A percentile compares a stretch with the other conserved stretches of the same genome.
These are phyloP conservation scores for Molorchus minor DNA, from an alignment of 2,888 invertebrate genomes.

Conservation along the genomic window DNA sequence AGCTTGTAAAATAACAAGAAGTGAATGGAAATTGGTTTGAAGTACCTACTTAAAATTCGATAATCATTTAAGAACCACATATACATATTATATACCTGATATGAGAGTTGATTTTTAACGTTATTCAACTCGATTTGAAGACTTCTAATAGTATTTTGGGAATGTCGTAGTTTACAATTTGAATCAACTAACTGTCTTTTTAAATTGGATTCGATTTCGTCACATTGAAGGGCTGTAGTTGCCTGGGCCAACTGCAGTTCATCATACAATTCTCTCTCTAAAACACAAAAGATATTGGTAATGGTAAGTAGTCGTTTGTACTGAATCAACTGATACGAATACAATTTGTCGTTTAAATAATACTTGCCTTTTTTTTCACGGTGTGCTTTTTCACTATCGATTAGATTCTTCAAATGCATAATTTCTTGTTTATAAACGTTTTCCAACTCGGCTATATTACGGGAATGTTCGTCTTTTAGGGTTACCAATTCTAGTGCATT, in stretches of 20 bases:
- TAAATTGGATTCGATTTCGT: conserved; percentile 40
- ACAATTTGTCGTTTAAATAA: neutral
- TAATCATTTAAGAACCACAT: too few species aligned
- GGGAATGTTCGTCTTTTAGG: conserved; percentile 25
- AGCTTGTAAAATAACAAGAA: too few species aligned
- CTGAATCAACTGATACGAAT: neutral
- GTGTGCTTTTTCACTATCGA: conserved; percentile 29
- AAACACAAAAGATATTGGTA: conserved; percentile 11
- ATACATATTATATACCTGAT: conserved; percentile 16
- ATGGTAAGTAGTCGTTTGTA: too few species aligned
- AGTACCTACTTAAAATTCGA: too few species aligned
- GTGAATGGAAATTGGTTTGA: too few species aligned
- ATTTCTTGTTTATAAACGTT: conserved; percentile 24
- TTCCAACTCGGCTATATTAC: conserved; percentile 25
- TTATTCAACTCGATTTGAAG: conserved; percentile 36
- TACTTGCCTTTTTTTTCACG: conserved; percentile 36
- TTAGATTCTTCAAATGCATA: conserved; percentile 31
- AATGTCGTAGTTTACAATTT: conserved; percentile 34
- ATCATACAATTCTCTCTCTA: conserved; percentile 38
- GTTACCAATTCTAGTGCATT: conserved; percentile 17
- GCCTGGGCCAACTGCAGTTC: conserved; percentile 39
- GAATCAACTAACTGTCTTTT: conserved; percentile 39
- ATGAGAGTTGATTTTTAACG: conserved; percentile 28
- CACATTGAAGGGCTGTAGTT: conserved; percentile 36
- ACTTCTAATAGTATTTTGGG: conserved; percentile 33